Base-by-base conservation (phyloP, 2,113 vertebrate species). In the Chaetorhynchus papuensis region DNA sequence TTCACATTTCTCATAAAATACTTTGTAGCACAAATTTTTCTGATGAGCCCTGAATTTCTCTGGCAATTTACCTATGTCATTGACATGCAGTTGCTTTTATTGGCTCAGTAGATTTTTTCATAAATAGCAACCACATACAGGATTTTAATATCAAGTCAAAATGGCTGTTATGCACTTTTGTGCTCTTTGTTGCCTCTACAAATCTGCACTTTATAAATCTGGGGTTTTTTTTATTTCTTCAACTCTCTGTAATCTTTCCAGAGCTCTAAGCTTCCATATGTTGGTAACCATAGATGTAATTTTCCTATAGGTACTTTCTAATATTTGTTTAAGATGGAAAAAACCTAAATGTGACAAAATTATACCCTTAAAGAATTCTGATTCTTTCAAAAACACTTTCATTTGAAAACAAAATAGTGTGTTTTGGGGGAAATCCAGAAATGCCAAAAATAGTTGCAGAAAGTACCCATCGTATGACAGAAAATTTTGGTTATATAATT, bases 51-150 rank as follows among this genome's bases (percentile, higher is more conserved):
- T 89, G 81, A 69, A 69, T 85, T 89, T 83, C 74, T 39, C 68
- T 95, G 80, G 82, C 57, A 92, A 56, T 94, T 93, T 80, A 92
- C 44, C 31, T 90, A 57, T 37, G 59, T 74, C 57, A 66, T n/a
- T 87, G 74, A 83, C 86, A 91, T 89, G 26, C 9, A 45, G 59
- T 56, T 94, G 65, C 60, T 91, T 91, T 89, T 76, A 80, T 83
- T 91, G 94, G 85, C 87, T 79, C 22, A 44, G 9, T 39, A n/a
- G 41, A 45, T 91, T 45, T 92, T 96, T 95, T 94, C 64, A 81
- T 94, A 92, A 93, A 95, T 88, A 88, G 60, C 22, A 97, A 90
- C 27, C 24, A 57, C 68, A 88, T 91, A 95, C 41, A 93, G 59
- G 31, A 85, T 88, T 87, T 95, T 80, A 82, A 85, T 82, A 76